Evolutionary conservation across 2,888 invertebrate species (phyloP), one percentile per base, ranked within the genome.

Genomic region (Melieria omissa): DNA sequence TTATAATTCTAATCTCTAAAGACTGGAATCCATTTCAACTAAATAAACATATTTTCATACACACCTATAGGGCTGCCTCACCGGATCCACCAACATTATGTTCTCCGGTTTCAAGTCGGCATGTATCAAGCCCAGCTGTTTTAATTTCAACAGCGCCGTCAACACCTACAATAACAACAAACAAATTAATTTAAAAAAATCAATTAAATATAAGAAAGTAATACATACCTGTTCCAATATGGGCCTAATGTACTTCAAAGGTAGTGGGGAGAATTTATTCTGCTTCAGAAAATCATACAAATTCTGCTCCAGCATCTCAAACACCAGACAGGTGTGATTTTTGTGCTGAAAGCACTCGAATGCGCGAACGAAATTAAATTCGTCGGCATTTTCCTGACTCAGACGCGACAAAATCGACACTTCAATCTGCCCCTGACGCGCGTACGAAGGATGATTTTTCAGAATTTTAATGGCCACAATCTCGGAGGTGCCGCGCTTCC

Each of bases 221-320:
- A 9, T 4, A 72, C 78, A 77, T 81, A 99, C 99, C 91, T 99
- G 99, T 89, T 99, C 98, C 83, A 99, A 91, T 83, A 99, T 98
- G 72, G 99, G 99, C 86, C 99, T 91, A 88, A 99, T 99, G 88
- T 96, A 98, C 88, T 98, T 98, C 79, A 99, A 91, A 70, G 99
- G 98, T 84, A 99, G 89, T 77, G 99, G 99, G 85, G 97, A 97
- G 89, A 99, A 99, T 90, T 99, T 99, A 89, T 99, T 99, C 89
- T 98, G 98, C 88, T 99, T 99, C 80, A 99, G 92, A 88, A 99
- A 99, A 90, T 99, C 99, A 88, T 99, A 99, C 79, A 99, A 90
- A 89, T 99, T 99, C 90, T 99, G 99, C 86, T 99, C 99, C 82
- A 99, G 92, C 98, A 99, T 99, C 89, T 99, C 99, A 88, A 99